Base-by-base conservation (phyloP, 2,888 invertebrate species). In the Clunio marinus region DNA sequence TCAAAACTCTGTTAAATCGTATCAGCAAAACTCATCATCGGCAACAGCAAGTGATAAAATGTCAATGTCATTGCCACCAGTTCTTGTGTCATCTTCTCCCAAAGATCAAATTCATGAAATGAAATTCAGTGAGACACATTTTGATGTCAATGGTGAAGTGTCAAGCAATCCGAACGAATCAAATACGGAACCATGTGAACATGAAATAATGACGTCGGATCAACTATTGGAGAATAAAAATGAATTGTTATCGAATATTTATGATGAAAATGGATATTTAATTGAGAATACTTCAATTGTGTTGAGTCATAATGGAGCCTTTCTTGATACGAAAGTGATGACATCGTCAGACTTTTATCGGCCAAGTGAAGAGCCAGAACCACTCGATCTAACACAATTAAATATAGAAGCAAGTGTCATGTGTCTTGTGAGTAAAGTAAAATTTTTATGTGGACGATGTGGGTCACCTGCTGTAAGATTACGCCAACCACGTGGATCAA, bases 341-440 rank as follows among this genome's bases (percentile, higher is more conserved):
- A 77, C 78, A 10, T 88, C 88, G 15, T 88, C 88, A 1, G 88
- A 89, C 77, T 89, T 88, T 75, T 89, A 89, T 75, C 85, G 88
- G 70, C 88, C 88, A 0, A 88, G 87, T 0, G 89, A 89, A 74
- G 90, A 90, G 74, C 89, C 89, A 0, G 91, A 92, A 74, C 92
- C 92, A 0, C 88, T 90, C 84, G 93, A 93, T 76, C 81, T 93
- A 70, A 92, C 91, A 0, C 88, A 91, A 73, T 77, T 93, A 41
- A 93, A 93, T 75, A 89, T 91, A 66, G 91, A 93, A 78, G 93
- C 92, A 0, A 89, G 91, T 74, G 87, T 92, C 4, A 90, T 93
- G 85, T 92, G 91, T 76, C 81, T 93, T 70, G 88, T 89, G 24
- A 89, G 90, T 72, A 91, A 91, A 80, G 87, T 81, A 0, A 91